Conservation (phyloP, 2,797 vertebrate species). For the Muscicapa striata region DNA sequence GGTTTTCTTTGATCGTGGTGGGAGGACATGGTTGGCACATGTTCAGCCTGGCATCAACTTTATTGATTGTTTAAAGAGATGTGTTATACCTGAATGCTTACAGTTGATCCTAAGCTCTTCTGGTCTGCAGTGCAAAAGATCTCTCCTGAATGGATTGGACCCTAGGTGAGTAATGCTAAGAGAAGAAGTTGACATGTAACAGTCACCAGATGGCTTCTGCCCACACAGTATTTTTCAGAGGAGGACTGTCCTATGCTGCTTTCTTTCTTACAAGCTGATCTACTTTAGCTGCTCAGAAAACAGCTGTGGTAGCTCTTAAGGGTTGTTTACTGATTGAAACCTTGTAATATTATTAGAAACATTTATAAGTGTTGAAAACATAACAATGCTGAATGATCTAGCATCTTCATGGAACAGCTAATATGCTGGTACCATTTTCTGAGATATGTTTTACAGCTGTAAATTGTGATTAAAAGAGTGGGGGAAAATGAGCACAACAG, state of each 20-base stretch:
- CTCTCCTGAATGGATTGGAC: neutral
- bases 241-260: neutral
- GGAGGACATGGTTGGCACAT: neutral
- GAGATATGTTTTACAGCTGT: slow-evolving; percentile 32
- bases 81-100: neutral
- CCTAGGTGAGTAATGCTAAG: neutral
- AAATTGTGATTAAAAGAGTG: neutral
- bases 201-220: slow-evolving; percentile 54
- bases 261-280: slow-evolving; percentile 56
- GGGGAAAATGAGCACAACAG: slow-evolving; percentile 36
- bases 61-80: neutral
- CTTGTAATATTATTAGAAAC: slow-evolving; percentile 50
- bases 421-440: neutral
- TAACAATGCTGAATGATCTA: slow-evolving; percentile 30
- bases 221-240: slow-evolving; percentile 7
- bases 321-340: slow-evolving; percentile 17
- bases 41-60: neutral
- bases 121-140: neutral
- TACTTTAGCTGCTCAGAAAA: slow-evolving; percentile 51
- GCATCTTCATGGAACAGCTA: slow-evolving; percentile 26
- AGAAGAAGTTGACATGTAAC: neutral
- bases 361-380: slow-evolving; percentile 10
- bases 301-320: slow-evolving; percentile 47
- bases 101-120: neutral
- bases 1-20: neutral